Conservation (phyloP, 2,113 vertebrate species). For the Acrocephalus arundinaceus region DNA sequence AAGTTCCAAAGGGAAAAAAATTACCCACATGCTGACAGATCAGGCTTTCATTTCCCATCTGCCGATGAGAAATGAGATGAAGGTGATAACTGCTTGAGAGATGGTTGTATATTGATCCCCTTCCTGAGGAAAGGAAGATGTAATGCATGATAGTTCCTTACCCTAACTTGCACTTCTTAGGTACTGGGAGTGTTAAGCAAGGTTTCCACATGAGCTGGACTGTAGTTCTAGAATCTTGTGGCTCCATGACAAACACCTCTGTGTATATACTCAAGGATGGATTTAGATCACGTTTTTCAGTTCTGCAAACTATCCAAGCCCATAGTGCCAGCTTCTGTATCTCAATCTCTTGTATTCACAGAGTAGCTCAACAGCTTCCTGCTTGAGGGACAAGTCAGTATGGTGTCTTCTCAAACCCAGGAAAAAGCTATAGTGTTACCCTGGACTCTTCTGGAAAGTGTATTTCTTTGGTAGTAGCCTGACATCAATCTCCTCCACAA, state of each 20-base stretch:
- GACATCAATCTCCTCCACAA: background rate
- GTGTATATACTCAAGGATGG: background rate
- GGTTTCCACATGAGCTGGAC: background rate
- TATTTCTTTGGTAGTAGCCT: background rate
- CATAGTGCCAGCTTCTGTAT: background rate
- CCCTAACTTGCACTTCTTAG: background rate
- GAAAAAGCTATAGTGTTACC: background rate
- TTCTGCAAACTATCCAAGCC: background rate
- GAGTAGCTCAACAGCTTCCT: background rate
- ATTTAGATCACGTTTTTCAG: background rate
- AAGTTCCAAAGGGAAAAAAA: background rate
- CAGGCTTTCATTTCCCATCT: background rate
- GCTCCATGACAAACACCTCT: background rate
- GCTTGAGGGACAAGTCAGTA: background rate
- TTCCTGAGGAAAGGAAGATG: background rate
- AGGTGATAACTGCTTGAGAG: slow-evolving; percentile 14
- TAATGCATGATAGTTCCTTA: background rate
- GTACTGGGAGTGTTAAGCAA: background rate
- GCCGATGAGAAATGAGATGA: slow-evolving; percentile 1
- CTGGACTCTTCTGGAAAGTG: background rate
- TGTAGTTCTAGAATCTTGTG: background rate
- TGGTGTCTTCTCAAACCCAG: background rate
- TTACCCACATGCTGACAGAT: slow-evolving; percentile 2
- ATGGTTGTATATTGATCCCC: background rate
- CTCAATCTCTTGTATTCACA: background rate